Evolutionary conservation across 2,797 vertebrate species (phyloP).

Genomic region (Acipenser transmontanus): DNA sequence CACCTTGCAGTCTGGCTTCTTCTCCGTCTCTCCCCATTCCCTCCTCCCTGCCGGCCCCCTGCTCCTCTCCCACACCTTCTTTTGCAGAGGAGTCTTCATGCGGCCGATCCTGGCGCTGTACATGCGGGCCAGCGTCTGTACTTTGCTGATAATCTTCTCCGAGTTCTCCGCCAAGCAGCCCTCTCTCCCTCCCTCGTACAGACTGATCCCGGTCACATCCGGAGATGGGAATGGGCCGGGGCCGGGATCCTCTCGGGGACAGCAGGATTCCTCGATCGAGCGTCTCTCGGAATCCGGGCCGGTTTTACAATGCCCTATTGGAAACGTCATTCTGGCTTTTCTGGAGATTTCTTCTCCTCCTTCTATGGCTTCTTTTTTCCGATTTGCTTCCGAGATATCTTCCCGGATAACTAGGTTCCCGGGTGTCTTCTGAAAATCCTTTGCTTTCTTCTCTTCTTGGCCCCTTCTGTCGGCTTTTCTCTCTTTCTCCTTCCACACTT

Average conservation of each 20-base stretch:
- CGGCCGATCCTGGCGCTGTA: constrained; percentile 71
- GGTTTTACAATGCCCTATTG: background rate
- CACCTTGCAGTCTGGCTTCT: constrained; percentile 12
- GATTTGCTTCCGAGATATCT: background rate
- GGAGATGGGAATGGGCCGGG: constrained; percentile 23
- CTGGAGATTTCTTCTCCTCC: fast-evolving
- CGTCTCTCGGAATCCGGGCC: background rate
- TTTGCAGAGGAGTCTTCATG: constrained; percentile 67
- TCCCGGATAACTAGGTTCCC: background rate
- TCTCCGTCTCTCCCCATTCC: constrained; percentile 19
- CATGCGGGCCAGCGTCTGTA: constrained; percentile 77
- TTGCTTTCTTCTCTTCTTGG: background rate
- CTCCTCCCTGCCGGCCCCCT: constrained; percentile 29
- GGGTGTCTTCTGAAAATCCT: background rate
- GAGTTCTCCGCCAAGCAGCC: constrained; percentile 61
- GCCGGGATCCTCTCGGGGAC: background rate
- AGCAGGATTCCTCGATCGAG: fast-evolving
- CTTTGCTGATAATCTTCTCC: constrained; percentile 76
- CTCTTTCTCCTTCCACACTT: constrained; percentile 58
- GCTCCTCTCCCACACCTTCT: constrained; percentile 27
- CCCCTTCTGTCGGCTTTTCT: constrained; percentile 27
- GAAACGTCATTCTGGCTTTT: background rate
- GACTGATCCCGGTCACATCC: constrained; percentile 45
- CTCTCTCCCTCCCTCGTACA: constrained; percentile 52
- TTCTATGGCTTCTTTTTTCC: too few species aligned